These are phyloP conservation scores for Notothenia rossii DNA, from an alignment of 2,113 vertebrate species.

Conservation along the genomic window DNA sequence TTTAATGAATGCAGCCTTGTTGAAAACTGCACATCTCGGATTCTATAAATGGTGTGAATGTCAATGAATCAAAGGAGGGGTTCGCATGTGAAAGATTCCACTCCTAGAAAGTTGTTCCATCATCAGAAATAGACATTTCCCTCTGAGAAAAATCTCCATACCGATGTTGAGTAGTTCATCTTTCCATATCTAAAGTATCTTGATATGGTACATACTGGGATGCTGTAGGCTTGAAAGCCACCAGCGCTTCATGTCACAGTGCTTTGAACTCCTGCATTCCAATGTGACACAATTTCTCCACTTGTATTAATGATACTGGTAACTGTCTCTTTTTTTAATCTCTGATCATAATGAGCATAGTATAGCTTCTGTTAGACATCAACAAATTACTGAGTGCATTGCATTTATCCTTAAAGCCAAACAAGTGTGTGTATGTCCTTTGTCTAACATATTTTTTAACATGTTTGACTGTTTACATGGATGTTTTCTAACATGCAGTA, in stretches of 20 bases:
- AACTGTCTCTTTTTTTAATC: not conserved
- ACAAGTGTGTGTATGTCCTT: too few relatives aligned
- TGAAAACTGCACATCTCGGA: slow-evolving; percentile 9
- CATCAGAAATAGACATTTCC: slow-evolving; percentile 17
- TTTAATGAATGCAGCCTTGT: not conserved
- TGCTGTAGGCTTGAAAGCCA: not conserved
- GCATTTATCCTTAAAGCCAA: too few relatives aligned
- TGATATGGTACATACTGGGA: not conserved
- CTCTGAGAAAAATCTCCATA: not conserved
- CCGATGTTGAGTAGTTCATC: not conserved
- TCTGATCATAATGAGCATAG: too few relatives aligned
- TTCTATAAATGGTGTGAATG: slow-evolving; percentile 12
- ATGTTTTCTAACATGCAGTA: not conserved
- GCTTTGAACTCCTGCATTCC: slow-evolving; percentile 2
- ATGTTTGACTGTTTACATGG: too few relatives aligned
- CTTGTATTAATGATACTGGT: slow-evolving; percentile 2
- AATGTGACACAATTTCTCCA: not conserved
- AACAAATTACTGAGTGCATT: too few relatives aligned
- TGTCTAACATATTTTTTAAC: too few relatives aligned
- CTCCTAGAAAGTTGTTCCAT: not conserved
- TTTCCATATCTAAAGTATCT: not conserved
- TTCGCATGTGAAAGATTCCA: slow-evolving; percentile 20
- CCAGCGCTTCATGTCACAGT: not conserved
- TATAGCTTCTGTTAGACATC: too few relatives aligned
- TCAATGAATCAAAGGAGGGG: slow-evolving; percentile 3